phyloP scores from a whole-genome alignment of 2,797 vertebrate species.

The Falco columbarius region DNA sequence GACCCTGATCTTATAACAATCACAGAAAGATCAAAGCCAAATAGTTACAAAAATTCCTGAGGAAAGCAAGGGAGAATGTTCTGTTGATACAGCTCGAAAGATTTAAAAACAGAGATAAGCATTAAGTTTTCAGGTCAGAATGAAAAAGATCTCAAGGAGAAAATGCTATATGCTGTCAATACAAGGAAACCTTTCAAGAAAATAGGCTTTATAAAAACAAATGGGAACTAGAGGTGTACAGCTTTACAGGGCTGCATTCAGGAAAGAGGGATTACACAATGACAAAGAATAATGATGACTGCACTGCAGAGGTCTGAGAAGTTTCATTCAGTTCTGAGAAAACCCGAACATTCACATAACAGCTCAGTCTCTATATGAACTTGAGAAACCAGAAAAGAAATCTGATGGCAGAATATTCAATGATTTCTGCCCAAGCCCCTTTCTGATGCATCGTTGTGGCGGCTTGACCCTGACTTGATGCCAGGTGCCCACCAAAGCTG shows the following conservation, averaged over 20 bases:
- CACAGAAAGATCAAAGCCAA: constrained; percentile 21
- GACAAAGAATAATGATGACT: not conserved
- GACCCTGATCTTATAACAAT: constrained; percentile 1
- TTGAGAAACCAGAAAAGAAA: not conserved
- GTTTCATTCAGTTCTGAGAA: not conserved
- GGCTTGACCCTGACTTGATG: not conserved
- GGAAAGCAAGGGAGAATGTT: not conserved
- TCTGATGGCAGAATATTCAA: not conserved
- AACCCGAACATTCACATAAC: not conserved
- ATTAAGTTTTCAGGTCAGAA: constrained; percentile 21
- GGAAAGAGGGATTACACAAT: constrained; percentile 24
- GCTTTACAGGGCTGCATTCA: not conserved
- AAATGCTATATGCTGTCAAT: not conserved
- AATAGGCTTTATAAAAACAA: constrained; percentile 36
- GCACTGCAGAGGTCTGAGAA: constrained; percentile 3
- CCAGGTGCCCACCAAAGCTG: accelerated
- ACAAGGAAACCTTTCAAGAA: constrained; percentile 2
- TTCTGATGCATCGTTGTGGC: too few species aligned
- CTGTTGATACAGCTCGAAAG: not conserved
- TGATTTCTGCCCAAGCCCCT: not conserved
- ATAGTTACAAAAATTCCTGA: not conserved
- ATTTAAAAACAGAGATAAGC: not conserved
- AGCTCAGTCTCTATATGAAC: not conserved
- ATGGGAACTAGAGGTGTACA: not conserved
- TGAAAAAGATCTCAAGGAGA: constrained; percentile 19